Evolutionary conservation across 1,140 invertebrate species (phyloP), one percentile per base, ranked within the genome.

Genomic region (Pantala flavescens): DNA sequence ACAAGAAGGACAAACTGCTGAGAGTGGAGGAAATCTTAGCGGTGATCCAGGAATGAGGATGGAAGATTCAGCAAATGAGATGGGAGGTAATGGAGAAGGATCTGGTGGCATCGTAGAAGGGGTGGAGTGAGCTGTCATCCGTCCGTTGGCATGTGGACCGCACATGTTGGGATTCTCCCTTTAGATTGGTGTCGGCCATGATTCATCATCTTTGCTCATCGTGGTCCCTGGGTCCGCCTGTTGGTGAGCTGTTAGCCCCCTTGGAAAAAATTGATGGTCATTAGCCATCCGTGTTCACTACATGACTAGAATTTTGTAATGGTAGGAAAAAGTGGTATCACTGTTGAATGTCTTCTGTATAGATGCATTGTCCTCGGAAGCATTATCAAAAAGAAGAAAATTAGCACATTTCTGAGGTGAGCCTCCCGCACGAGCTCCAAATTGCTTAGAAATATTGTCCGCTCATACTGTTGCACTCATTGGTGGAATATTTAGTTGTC

Each of bases 351-450:
- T 63, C 49, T 21, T 63, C 49, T 63, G 49, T 63, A 63, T 63
- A 63, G 49, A 63, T 63, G 49, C 49, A 14, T 19, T 63, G 49
- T 63, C 49, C 49, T 63, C n/a, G 12, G n/a, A 63, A 63, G 49
- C 49, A 63, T 63, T 63, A 63, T 63, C 49, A 63, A 63, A 63
- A 21, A 63, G 12, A 21, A 63, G n/a, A 63, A 63, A 63, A 19
- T 63, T 63, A 63, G 49, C 49, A 63, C 49, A 63, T 63, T 63
- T 63, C 49, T 63, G 49, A 63, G 49, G 49, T 63, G 49, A 63
- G 49, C 49, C 49, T 63, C 49, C 49, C 12, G 49, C 49, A 63
- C 49, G n/a, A 63, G 49, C 49, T 63, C 49, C 12, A 63, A 63
- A 2, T 63, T 63, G 49, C 49, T 63, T 63, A 63, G 49, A 63